phyloP scores from a whole-genome alignment of 1,140 invertebrate genomes.

The Laupala kohalensis region DNA sequence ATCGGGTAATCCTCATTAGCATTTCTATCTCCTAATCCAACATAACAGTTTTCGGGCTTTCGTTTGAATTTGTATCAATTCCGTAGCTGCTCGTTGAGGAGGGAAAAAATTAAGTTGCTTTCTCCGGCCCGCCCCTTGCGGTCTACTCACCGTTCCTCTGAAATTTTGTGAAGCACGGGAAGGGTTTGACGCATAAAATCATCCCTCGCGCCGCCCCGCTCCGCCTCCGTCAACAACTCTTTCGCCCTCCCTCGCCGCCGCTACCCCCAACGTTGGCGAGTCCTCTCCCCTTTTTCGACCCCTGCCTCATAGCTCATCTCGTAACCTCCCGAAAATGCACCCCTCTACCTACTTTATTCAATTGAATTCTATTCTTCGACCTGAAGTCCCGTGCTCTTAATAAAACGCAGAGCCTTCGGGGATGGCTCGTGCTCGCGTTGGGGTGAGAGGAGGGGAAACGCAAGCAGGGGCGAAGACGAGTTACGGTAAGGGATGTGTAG shows the following conservation, averaged over 20 bases:
- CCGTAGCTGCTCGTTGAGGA: not conserved
- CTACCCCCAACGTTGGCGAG: no score
- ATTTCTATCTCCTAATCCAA: not conserved
- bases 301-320: not conserved
- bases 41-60: not conserved
- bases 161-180: not conserved
- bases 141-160: not conserved
- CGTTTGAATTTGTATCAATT: not conserved
- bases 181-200: not conserved
- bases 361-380: not conserved
- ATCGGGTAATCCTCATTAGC: not conserved
- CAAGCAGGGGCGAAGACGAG: not conserved
- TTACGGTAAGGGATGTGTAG: not conserved
- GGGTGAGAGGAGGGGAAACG: not conserved
- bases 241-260: not conserved
- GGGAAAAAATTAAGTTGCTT: not conserved
- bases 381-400: not conserved
- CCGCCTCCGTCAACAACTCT: no score
- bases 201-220: not conserved
- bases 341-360: not conserved
- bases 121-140: not conserved
- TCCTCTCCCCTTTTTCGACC: not conserved
- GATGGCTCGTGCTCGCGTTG: not conserved
- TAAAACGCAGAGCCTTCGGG: not conserved
- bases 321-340: not conserved